Conservation (phyloP, 2,113 vertebrate genomes). For the Craseonycteris thonglongyai region DNA sequence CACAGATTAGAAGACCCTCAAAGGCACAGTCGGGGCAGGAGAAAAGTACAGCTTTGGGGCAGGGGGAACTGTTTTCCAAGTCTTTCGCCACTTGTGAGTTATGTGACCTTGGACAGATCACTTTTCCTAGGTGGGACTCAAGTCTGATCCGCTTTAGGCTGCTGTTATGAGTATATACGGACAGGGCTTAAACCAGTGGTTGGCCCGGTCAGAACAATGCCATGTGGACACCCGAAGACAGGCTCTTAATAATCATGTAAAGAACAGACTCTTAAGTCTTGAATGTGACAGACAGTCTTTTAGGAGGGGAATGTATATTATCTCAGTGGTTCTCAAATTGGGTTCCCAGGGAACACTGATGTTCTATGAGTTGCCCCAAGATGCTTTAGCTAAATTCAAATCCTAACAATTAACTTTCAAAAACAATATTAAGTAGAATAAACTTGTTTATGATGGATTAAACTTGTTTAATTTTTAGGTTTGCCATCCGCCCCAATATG, state of each 20-base stretch:
- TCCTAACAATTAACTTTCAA: background rate
- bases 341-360: background rate
- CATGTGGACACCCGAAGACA: background rate
- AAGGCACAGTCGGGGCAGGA: background rate
- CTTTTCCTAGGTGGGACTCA: background rate
- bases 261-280: background rate
- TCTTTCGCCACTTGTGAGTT: background rate
- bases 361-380: background rate
- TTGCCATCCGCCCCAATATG: background rate
- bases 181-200: rapidly evolving
- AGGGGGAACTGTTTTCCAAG: background rate
- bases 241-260: rapidly evolving
- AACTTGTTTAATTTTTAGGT: background rate
- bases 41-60: rapidly evolving
- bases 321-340: background rate
- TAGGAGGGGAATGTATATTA: background rate
- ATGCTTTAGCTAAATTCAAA: background rate
- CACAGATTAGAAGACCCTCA: background rate
- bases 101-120: background rate
- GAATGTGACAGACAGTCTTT: background rate
- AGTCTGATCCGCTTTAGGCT: background rate
- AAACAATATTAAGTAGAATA: background rate
- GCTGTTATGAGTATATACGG: rapidly evolving
- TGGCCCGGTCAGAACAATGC: background rate
- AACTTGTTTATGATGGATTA: background rate